Conservation (phyloP, 2,888 invertebrate genomes). For the Caenorhabditis doughertyi region DNA sequence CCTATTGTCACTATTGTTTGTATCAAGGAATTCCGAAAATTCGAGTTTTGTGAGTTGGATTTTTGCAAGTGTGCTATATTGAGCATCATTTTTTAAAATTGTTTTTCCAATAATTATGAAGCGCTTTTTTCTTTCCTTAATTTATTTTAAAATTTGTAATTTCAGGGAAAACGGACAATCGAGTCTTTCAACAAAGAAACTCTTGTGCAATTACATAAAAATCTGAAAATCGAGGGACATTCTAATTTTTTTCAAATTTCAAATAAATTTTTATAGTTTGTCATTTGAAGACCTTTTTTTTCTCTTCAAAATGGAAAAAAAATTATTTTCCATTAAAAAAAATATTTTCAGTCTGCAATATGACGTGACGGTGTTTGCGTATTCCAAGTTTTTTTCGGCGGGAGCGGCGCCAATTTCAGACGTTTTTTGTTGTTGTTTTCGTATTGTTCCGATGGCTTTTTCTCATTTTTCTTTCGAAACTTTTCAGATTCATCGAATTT, state of each 20-base stretch:
- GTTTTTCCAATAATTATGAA: too few species aligned
- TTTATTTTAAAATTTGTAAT: not conserved
- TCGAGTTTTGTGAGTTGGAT: not conserved
- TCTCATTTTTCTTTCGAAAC: not conserved
- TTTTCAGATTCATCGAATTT: not conserved
- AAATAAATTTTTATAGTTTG: too few species aligned
- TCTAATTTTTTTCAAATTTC: too few species aligned
- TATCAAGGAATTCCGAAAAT: not conserved
- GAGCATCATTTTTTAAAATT: too few species aligned
- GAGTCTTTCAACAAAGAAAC: not conserved
- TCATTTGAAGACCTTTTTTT: too few species aligned
- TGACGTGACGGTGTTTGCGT: not conserved
- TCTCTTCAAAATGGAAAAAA: too few species aligned
- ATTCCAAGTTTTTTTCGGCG: not conserved
- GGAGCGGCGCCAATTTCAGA: not conserved
- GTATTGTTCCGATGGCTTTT: too few species aligned
- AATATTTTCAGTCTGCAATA: too few species aligned
- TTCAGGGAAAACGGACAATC: not conserved
- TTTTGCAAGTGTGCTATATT: too few species aligned
- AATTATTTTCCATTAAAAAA: too few species aligned
- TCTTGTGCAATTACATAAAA: not conserved
- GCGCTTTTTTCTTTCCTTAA: too few species aligned
- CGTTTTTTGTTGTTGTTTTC: too few species aligned
- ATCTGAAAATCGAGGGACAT: not conserved
- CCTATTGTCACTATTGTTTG: not conserved